Evolutionary conservation across 2,113 vertebrate species (phyloP), one percentile per base, ranked within the genome.

Genomic region (Psittacula cyanocephala): DNA sequence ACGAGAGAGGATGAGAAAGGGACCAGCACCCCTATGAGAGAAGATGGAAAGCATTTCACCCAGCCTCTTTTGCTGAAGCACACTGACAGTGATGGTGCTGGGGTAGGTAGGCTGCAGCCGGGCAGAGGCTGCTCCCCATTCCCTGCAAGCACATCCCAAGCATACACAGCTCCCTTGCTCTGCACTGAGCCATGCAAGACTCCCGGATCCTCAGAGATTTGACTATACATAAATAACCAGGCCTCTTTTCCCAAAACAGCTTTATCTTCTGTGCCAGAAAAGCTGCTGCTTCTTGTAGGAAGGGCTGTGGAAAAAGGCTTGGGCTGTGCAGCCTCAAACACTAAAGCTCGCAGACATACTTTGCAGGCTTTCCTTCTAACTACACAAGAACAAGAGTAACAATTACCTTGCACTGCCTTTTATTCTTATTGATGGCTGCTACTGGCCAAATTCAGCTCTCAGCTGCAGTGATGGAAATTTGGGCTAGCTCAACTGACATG

Each of bases 401-500:
- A 79, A 78, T 52, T 84, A 88, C 37, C 71, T 64, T 3, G 1
- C 8, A 0, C 13, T 78, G 69, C 69, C 57, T 91, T 83, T 89
- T 93, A 28, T 77, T 95, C 77, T 62, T 49, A 78, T 35, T 79
- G 77, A 86, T 72, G 86, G 86, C 65, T 67, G 92, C 83, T 37
- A 88, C 60, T 69, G 83, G 65, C 52, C 87, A 81, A 84, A 91
- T 72, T 60, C 90, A 84, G 72, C 80, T 86, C 69, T 89, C 57
- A 28, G 77, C 90, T 91, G 80, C 86, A 86, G 69, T 5, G 49
- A 96, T 92, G 91, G 46, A 95, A 93, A 96, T 94, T 92, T 74
- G 33, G 92, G 90, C 71, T 92, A 86, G 84, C 77, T 86, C 29
- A 80, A 62, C 27, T 72, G 81, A 87, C 93, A 76, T 49, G 83